Conservation (phyloP, 2,888 invertebrate genomes). For the Lithodes maja region DNA sequence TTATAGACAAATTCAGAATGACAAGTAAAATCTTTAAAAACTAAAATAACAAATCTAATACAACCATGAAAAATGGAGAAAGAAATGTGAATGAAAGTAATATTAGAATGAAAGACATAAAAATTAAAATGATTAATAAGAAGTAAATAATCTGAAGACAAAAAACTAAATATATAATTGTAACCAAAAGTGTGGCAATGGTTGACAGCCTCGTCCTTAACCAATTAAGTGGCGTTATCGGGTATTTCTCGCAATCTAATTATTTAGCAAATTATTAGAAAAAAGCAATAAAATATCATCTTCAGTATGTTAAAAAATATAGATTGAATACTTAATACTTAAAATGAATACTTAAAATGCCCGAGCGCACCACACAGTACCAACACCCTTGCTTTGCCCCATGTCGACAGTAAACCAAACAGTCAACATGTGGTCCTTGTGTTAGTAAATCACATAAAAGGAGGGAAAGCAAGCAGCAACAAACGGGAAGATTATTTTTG, state of each 20-base stretch:
- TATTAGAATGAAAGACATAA: no score
- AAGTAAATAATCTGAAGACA: no score
- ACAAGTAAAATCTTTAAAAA: no score
- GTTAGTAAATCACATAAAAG: conserved; percentile 51
- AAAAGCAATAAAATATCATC: neutral
- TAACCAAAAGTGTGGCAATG: conserved; percentile 49
- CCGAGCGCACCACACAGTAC: conserved; percentile 23
- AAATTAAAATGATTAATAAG: no score
- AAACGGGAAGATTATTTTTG: conserved; percentile 42
- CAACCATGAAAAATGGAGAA: no score
- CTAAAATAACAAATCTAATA: no score
- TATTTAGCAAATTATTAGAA: neutral
- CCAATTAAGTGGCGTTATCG: conserved; percentile 10
- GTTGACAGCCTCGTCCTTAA: conserved; percentile 20
- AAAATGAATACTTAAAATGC: conserved; percentile 14
- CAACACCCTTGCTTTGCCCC: conserved; percentile 65
- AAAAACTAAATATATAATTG: neutral
- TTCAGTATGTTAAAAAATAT: neutral
- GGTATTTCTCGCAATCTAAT: conserved; percentile 2
- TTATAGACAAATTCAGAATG: no score
- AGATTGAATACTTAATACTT: neutral
- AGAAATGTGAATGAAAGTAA: no score
- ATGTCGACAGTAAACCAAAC: conserved; percentile 59
- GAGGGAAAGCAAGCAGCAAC: conserved; percentile 66
- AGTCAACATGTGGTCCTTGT: conserved; percentile 64